Base-by-base conservation (phyloP, 2,888 invertebrate genomes). In the Drosophila cognata region DNA sequence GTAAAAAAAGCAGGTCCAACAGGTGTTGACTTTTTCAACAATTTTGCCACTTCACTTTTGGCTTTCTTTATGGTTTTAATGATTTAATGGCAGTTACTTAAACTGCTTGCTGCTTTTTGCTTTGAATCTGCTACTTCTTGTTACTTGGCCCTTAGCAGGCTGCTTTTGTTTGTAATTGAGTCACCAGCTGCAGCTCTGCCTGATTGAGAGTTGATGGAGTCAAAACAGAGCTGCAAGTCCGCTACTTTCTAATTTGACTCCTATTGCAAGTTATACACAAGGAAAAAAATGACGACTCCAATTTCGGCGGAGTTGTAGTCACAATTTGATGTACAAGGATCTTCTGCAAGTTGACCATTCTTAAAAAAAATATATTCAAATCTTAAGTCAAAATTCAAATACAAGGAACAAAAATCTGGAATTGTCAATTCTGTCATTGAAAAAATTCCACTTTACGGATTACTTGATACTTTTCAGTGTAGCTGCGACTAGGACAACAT, bases 1-100 rank as follows among this genome's bases (percentile, higher is more conserved):
- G 11, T 51, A n/a, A 35, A 18, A 6, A n/a, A 18, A 8, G 28
- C 28, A 25, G 18, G 28, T 46, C 63, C 64, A 74, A 79, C 83
- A 82, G 84, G 81, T 83, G 71, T 63, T 77, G 74, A 72, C 60
- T 83, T 65, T 60, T 58, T 28, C 16, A 60, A 57, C 58, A 18
- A 41, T 52, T 65, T 50, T 25, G 28, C 57, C 53, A 63, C 58
- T 67, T 51, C 36, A 53, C 41, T 74, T 68, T 69, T 61, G 52
- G n/a, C 25, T 43, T 35, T 64, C 18, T 50, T 35, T 38, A 52
- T 31, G 58, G 36, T 67, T 80, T 80, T 72, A 88, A 88, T 66
- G 71, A 69, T 71, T 74, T 77, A 72, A 85, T 79, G 87, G 31
- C 72, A 64, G 55, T 57, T 41, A 56, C 43, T 55, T 51, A 35